Base-by-base conservation (phyloP, 2,797 vertebrate genomes). In the Sciaenops ocellatus region DNA sequence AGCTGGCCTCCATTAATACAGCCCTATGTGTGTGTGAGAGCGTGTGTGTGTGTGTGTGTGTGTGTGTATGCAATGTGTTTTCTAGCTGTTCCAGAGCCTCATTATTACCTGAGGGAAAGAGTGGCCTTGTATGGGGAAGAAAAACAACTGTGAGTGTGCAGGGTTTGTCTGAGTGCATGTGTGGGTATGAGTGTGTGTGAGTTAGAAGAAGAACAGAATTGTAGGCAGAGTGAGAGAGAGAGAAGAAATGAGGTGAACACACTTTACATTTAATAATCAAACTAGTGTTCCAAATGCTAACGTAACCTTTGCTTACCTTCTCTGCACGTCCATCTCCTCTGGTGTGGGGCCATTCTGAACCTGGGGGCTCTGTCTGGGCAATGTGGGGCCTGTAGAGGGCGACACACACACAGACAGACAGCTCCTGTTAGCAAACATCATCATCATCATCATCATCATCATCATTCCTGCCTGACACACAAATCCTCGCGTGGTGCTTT, bases 301-400 rank as follows among this genome's bases (percentile, higher is more conserved):
- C 10, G 16, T 30, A 16, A 16, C 16, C 3, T 41, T 60, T 28
- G 48, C 11, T n/a, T 96, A 99, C 98, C 97, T 97, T 95, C 97
- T 97, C 90, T 99, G 98, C 80, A 97, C 94, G 86, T 99, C 98
- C 94, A 99, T 86, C 85, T 99, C 98, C 88, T 99, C 98, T 85
- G 96, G 95, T 15, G 97, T 95, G 44, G 98, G 98, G 67, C 98
- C 98, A 96, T 99, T 99, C 73, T 98, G 98, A 85, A 98, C 96
- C 95, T 98, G 97, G 86, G 96, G 95, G 84, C 94, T 95, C 90
- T 97, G 98, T 91, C 97, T 96, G 93, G 97, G 96, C 96, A 98
- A 93, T 70, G 96, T 97, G 87, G 97, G 96, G 89, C 98, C 98
- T 99, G 89, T 16, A 87, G 87, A 71, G 4, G 56, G 63, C 15